Percentiles rank a stretch among this genome's conserved stretches.
Conservation (phyloP, 2,888 invertebrate species). For the Rutpela maculata region DNA sequence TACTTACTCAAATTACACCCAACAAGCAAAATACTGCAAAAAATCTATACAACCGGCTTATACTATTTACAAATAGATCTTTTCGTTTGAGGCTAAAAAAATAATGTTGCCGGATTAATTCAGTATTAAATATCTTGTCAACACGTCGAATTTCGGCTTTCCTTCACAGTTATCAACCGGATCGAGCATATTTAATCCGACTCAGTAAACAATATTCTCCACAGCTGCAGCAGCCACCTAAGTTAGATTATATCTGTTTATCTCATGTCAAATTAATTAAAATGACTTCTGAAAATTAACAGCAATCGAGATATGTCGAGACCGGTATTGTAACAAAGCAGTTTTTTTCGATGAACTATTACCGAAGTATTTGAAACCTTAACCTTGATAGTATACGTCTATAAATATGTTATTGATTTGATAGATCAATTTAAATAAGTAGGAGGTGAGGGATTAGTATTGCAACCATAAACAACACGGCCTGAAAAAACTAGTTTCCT, state of each 20-base stretch:
- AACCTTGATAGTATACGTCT: conserved; percentile 8
- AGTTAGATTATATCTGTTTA: conserved; percentile 20
- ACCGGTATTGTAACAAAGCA: conserved; percentile 18
- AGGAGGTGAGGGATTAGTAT: neutral
- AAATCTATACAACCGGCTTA: neutral
- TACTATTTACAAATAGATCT: neutral
- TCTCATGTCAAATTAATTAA: conserved; percentile 35
- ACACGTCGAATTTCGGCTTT: conserved; percentile 9
- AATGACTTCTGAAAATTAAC: conserved; percentile 30
- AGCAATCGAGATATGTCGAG: neutral
- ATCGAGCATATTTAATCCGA: conserved; percentile 13
- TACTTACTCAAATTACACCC: neutral
- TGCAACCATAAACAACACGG: neutral
- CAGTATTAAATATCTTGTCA: conserved; percentile 23
- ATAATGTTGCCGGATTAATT: neutral
- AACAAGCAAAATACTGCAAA: neutral
- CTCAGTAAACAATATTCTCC: neutral
- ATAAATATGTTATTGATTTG: conserved; percentile 25
- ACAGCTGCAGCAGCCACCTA: neutral
- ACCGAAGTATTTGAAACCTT: neutral
- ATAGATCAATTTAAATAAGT: neutral
- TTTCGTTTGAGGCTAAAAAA: neutral
- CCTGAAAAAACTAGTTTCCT: neutral
- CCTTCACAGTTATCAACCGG: neutral
- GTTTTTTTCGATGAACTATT: conserved; percentile 14